Conservation (phyloP, 1,140 invertebrate genomes). For the Lepidurus apus region DNA sequence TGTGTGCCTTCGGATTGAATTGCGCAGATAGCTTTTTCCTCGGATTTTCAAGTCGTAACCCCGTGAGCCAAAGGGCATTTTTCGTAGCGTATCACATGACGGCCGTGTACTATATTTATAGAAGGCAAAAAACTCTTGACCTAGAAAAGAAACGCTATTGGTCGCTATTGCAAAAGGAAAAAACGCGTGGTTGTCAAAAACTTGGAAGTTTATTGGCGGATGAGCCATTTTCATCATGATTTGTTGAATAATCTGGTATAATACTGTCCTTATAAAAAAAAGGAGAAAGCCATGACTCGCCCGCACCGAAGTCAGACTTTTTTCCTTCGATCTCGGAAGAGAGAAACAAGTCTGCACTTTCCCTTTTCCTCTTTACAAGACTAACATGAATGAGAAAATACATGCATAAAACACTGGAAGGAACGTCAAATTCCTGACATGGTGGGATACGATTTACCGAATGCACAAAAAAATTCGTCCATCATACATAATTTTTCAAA, state of each 20-base stretch:
- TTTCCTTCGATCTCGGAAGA: conserved; percentile 3
- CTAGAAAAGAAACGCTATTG: not conserved
- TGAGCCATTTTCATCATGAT: conserved; percentile 3
- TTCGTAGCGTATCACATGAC: not conserved
- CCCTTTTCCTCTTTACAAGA: not conserved
- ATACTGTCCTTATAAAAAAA: conserved; percentile 27
- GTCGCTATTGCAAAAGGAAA: not conserved
- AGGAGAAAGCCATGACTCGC: conserved; percentile 6
- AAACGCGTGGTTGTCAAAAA: not conserved
- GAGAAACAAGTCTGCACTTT: conserved; percentile 4
- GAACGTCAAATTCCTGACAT: conserved; percentile 15
- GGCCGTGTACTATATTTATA: not conserved
- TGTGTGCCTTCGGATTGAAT: not conserved
- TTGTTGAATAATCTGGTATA: conserved; percentile 22
- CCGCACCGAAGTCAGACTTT: not conserved
- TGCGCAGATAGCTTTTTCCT: not conserved
- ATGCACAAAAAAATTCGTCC: not conserved
- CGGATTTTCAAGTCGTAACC: not conserved
- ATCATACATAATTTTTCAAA: not conserved
- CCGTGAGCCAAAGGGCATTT: not conserved
- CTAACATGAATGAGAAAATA: conserved; percentile 21
- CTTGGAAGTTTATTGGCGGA: not conserved
- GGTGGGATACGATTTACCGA: not conserved
- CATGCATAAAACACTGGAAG: conserved; percentile 23
- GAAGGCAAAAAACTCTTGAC: not conserved